Base-by-base conservation (phyloP, 2,113 vertebrate species). In the Saguinus imperator region DNA sequence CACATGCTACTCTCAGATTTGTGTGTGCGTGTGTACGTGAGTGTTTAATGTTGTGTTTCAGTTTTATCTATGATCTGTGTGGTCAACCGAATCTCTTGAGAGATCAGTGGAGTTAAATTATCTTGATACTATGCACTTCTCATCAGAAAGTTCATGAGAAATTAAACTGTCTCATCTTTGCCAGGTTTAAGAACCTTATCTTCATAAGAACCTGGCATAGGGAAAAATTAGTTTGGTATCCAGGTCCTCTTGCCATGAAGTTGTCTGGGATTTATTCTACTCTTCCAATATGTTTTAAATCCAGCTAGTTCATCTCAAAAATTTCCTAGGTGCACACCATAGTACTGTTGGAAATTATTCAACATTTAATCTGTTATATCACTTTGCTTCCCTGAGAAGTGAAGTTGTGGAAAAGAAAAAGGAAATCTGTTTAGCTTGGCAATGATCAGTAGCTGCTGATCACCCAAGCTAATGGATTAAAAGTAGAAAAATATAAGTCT, bases 51-150 rank as follows among this genome's bases (percentile, higher is more conserved):
- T 52, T 80, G 21, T 95, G 32, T 92, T 93, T 90, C 82, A 43
- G 13, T 87, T 75, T 95, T 96, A 66, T 95, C 61, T 85, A 11
- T 52, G 14, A 83, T 8, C 85, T 64, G 61, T 76, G 66, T 50
- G 37, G 8, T 79, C 92, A 75, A 73, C 66, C 72, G 61, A 90
- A 58, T 89, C 17, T 94, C 45, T 68, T 88, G 48, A 95, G 58
- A 87, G 68, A 72, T 50, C 35, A 8, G 50, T 40, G n/a, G 94
- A 75, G 29, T 50, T 64, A 88, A 91, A 76, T 84, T 66, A 37
- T 57, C 92, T 96, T 85, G 48, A 95, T 92, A 79, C 40, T 45
- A 6, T 58, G 23, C 10, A 73, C 45, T 76, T 94, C n/a, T n/a
- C n/a, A n/a, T n/a, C n/a, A n/a, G n/a, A n/a, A n/a, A n/a, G n/a